phyloP scores from a whole-genome alignment of 2,888 invertebrate genomes.

The Danaus chrysippus region DNA sequence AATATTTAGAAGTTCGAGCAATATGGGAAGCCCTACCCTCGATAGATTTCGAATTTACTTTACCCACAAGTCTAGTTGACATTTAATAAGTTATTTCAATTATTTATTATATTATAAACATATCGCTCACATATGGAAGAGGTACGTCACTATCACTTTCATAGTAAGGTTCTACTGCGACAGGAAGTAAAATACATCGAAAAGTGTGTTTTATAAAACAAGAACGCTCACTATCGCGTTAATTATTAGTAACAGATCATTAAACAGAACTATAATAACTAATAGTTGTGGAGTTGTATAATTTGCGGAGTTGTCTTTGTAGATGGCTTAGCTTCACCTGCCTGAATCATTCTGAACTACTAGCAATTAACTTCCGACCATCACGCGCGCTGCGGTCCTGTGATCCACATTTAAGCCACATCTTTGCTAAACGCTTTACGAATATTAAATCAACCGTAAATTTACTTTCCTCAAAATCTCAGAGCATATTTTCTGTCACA shows the following conservation, averaged over 20 bases:
- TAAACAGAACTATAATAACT: too few species aligned
- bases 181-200: too few species aligned
- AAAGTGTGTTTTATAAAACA: too few species aligned
- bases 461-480: background rate
- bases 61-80: too few species aligned
- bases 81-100: too few species aligned
- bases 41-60: background rate
- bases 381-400: background rate
- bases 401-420: background rate
- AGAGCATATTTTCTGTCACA: background rate
- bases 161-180: too few species aligned
- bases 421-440: background rate
- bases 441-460: conserved; percentile 5
- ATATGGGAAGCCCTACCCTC: background rate
- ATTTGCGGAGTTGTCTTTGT: background rate
- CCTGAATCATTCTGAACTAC: background rate
- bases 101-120: too few species aligned
- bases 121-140: too few species aligned
- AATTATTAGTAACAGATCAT: too few species aligned
- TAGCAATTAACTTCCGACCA: background rate
- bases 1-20: conserved; percentile 1
- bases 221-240: too few species aligned
- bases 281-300: too few species aligned
- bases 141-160: too few species aligned
- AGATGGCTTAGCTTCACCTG: background rate